Conservation (phyloP, 92 coral and sea anemone genomes). For the Zoanthus gigantus region DNA sequence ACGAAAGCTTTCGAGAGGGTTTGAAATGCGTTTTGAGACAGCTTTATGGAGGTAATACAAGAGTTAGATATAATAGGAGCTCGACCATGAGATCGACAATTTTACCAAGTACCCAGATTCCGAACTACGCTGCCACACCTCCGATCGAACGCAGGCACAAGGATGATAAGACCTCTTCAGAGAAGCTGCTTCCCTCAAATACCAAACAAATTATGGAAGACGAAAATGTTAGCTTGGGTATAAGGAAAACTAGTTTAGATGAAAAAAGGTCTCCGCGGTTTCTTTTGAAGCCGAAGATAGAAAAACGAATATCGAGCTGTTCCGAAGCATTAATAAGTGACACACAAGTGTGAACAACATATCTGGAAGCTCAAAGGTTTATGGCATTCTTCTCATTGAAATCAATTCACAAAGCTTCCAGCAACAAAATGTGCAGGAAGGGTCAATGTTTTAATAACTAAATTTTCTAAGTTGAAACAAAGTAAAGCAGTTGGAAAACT, state of each 20-base stretch:
- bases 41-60: background rate
- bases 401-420: no score
- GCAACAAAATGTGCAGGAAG: no score
- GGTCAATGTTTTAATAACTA: no score
- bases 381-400: no score
- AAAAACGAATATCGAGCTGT: background rate
- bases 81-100: constrained; percentile 26
- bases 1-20: constrained; percentile 32
- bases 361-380: background rate
- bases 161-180: background rate
- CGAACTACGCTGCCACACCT: background rate
- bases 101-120: background rate
- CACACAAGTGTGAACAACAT: constrained; percentile 8
- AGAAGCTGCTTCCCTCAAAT: background rate
- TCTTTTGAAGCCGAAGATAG: background rate
- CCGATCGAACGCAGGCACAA: background rate
- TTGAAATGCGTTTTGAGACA: background rate
- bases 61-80: background rate
- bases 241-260: constrained; percentile 23
- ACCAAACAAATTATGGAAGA: background rate
- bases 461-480: no score
- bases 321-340: constrained; percentile 28
- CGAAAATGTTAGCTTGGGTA: background rate
- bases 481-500: no score
- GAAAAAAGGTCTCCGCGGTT: constrained; percentile 6